phyloP scores from a whole-genome alignment of 2,888 invertebrate species.

The Chrysina gloriosa region DNA sequence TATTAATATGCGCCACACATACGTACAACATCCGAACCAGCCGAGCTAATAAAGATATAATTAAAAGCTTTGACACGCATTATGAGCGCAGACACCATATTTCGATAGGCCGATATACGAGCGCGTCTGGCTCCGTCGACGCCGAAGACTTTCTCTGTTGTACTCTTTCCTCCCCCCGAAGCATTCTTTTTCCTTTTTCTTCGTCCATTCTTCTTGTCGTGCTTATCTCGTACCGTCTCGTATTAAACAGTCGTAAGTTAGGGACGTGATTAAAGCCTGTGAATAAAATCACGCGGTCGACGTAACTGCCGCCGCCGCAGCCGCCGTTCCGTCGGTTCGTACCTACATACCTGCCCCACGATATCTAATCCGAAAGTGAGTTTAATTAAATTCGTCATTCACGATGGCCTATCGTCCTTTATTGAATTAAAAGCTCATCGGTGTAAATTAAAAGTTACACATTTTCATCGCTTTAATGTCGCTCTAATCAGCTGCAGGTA shows the following conservation, averaged over 20 bases:
- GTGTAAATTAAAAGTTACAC: conserved; percentile 52
- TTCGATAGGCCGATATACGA: conserved; percentile 8
- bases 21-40: background rate
- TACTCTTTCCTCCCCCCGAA: background rate
- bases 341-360: background rate
- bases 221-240: background rate
- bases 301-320: too few species aligned
- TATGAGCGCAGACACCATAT: background rate
- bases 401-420: conserved; percentile 47
- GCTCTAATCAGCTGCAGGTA: conserved; percentile 4
- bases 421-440: conserved; percentile 55
- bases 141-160: too few species aligned
- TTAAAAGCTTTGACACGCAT: conserved; percentile 29
- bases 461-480: conserved; percentile 14
- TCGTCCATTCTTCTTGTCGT: background rate
- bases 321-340: background rate
- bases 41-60: conserved; percentile 36
- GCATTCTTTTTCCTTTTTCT: background rate
- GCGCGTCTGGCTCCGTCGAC: background rate
- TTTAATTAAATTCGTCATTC: conserved; percentile 40
- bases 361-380: conserved; percentile 18
- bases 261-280: conserved; percentile 18
- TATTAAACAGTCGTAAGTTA: conserved; percentile 5
- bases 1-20: background rate
- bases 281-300: conserved; percentile 32